Evolutionary conservation across 2,888 invertebrate genomes (phyloP), one percentile per base, ranked within the genome.

Genomic region (Athalia cordata): DNA sequence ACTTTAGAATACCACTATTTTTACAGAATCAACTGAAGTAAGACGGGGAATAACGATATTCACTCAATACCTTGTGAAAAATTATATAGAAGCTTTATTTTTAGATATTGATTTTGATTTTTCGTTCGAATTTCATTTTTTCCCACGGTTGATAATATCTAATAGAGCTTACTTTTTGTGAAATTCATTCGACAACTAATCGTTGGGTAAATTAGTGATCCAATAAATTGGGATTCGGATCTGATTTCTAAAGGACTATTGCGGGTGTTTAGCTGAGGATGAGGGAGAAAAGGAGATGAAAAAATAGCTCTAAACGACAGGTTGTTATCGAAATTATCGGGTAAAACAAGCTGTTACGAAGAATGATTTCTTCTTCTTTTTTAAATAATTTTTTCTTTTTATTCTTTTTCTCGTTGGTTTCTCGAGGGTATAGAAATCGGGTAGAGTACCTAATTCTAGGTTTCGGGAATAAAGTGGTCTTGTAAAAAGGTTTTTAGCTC

Each of bases 241-340:
- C 8, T 55, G 3, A n/a, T 11, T 50, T n/a, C 43, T 68, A 43
- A 64, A 55, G 29, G 29, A 68, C 45, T 9, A 43, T 72, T 72
- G 43, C 59, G 45, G 59, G 59, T 72, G 59, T 72, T 72, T 72
- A 72, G 72, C 43, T 45, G 77, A 55, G 55, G 52, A 45, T 64
- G 55, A 68, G 74, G 61, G 72, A 64, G 43, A n/a, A 64, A 78
- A 74, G 50, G 72, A 78, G 74, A 13, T 6, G 66, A 67, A 67
- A 77, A 64, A 59, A 47, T 50, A 49, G 78, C 47, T 76, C 78
- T 67, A 76, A 78, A 77, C 76, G 76, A 29, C 13, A 76, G 76
- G 75, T 78, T 47, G 75, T 76, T 76, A 83, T 79, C 78, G 81
- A 84, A 84, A 85, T 84, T 82, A 79, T 79, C 82, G 82, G 82